Conservation (phyloP, 2,113 vertebrate species). For the Zosterops japonicus region DNA sequence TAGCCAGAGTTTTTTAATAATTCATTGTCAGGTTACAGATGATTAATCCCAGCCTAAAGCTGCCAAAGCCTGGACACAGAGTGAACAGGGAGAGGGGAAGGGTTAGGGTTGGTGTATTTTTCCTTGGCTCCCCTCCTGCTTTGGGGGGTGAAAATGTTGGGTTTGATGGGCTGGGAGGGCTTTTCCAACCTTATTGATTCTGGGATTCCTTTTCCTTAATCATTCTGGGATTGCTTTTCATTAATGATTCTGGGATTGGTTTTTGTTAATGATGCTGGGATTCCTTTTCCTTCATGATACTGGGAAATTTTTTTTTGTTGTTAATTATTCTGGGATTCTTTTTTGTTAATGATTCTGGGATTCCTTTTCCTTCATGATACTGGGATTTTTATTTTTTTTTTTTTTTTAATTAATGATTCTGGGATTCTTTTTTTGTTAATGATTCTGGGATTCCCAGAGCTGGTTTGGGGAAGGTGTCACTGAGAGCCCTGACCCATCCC, state of each 20-base stretch:
- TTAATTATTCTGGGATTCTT: too few species aligned
- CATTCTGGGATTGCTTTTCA: neutral
- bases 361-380: neutral
- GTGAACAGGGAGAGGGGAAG: neutral
- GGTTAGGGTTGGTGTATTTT: neutral
- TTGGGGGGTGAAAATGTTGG: accelerated
- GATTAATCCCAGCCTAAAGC: neutral
- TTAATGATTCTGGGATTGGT: too few species aligned
- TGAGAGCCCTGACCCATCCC: neutral
- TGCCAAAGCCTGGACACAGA: neutral
- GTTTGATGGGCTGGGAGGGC: neutral
- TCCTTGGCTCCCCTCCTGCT: neutral
- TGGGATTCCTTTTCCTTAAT: neutral
- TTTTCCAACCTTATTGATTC: neutral
- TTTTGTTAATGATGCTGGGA: neutral
- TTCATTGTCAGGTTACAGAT: neutral
- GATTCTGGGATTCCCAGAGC: neutral
- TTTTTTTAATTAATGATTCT: too few species aligned
- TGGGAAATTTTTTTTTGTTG: neutral
- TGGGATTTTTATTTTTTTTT: too few species aligned
- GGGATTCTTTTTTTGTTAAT: neutral
- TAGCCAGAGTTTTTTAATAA: too few species aligned
- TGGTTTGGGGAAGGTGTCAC: accelerated
- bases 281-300: neutral
- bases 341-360: neutral